phyloP scores from a whole-genome alignment of 2,797 vertebrate genomes.

The Propithecus deckenii region DNA sequence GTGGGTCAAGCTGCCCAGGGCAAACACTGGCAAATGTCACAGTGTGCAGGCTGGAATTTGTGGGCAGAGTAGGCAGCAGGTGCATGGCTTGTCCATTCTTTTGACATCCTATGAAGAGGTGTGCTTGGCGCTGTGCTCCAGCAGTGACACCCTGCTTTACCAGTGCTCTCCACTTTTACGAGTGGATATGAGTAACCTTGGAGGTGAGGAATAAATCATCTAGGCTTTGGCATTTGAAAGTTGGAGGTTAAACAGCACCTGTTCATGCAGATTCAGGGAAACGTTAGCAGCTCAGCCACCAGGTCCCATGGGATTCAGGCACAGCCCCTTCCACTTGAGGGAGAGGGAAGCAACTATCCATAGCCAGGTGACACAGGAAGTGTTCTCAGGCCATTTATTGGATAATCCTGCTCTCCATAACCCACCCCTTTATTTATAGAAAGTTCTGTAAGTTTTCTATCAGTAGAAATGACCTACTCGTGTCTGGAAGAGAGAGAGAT shows the following conservation, averaged over 20 bases:
- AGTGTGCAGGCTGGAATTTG: neutral
- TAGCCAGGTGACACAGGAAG: neutral
- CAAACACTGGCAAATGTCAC: neutral
- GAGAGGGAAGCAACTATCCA: neutral
- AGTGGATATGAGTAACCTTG: neutral
- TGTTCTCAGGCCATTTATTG: neutral
- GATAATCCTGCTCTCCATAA: neutral
- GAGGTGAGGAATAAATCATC: neutral
- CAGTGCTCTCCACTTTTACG: neutral
- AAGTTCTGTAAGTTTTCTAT: neutral
- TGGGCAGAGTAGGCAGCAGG: too few species aligned
- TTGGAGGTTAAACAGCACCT: neutral
- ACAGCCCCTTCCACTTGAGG: neutral
- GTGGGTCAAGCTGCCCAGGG: neutral
- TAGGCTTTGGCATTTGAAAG: neutral
- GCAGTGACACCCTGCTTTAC: neutral
- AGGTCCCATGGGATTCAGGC: neutral
- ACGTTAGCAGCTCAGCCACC: neutral
- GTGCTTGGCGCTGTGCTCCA: neutral
- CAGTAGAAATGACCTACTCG: neutral
- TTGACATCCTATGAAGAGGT: neutral
- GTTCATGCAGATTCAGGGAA: neutral
- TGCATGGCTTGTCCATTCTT: neutral
- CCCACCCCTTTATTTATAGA: neutral
- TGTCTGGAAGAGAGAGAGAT: neutral